Evolutionary conservation across 2,888 invertebrate species (phyloP).

Genomic region (Polydesmus complanatus): DNA sequence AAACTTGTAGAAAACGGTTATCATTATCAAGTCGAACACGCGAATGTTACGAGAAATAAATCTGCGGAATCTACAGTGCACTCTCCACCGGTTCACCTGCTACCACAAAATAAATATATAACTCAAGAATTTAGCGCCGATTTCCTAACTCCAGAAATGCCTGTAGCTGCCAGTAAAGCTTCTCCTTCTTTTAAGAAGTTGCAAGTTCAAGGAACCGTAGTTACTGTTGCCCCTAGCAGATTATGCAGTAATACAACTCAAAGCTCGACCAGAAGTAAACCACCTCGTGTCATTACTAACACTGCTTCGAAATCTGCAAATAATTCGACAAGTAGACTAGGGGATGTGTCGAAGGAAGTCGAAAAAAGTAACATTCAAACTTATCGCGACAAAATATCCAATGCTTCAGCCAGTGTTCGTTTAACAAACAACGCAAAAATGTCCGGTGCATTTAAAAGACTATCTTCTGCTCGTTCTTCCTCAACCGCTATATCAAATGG

Average conservation of each 20-base stretch:
- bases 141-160: conserved; percentile 2
- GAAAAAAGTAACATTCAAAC: background rate
- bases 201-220: background rate
- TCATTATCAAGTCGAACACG: too few relatives aligned
- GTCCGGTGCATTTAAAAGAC: background rate
- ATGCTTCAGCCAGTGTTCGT: background rate
- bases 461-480: background rate
- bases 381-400: background rate
- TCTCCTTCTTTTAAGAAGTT: background rate
- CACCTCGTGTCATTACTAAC: background rate
- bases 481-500: background rate
- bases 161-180: background rate
- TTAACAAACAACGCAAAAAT: background rate
- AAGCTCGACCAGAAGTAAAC: background rate
- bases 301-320: too few relatives aligned
- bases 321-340: background rate
- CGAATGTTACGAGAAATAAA: background rate
- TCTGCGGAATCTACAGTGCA: conserved; percentile 6
- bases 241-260: background rate
- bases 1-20: too few relatives aligned
- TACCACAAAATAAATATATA: background rate
- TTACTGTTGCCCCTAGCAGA: background rate
- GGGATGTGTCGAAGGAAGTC: background rate
- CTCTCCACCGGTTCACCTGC: conserved; percentile 7
- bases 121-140: conserved; percentile 12